phyloP scores from a whole-genome alignment of 2,113 vertebrate genomes.

The Delphinus delphis region DNA sequence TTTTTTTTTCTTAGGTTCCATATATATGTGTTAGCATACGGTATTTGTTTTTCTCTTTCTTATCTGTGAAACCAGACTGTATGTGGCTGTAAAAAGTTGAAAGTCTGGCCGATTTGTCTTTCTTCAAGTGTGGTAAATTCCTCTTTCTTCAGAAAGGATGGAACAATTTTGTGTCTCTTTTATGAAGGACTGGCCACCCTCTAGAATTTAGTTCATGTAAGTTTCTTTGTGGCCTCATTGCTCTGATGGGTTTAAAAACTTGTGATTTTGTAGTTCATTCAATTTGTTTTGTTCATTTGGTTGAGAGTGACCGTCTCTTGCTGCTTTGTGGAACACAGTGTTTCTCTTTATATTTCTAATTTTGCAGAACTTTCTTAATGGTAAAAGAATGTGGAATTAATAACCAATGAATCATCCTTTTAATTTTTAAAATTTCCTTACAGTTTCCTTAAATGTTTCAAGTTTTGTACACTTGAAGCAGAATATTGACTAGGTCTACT shows the following conservation, averaged over 20 bases:
- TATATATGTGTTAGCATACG: no score
- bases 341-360: not conserved
- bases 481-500: not conserved
- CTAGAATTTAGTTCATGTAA: not conserved
- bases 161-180: not conserved
- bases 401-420: not conserved
- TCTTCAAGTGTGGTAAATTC: not conserved
- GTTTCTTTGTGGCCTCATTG: not conserved
- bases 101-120: not conserved
- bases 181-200: not conserved
- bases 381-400: not conserved
- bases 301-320: not conserved
- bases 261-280: not conserved
- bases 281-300: not conserved
- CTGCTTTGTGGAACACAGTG: not conserved
- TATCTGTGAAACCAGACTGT: not conserved
- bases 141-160: not conserved
- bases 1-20: no score
- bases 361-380: not conserved
- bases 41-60: not conserved
- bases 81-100: not conserved
- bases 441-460: not conserved
- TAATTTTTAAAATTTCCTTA: constrained; percentile 1
- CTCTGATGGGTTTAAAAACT: not conserved
- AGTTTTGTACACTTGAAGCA: not conserved